Evolutionary conservation across 1,140 invertebrate genomes (phyloP).

Genomic region (Metaphire vulgaris): DNA sequence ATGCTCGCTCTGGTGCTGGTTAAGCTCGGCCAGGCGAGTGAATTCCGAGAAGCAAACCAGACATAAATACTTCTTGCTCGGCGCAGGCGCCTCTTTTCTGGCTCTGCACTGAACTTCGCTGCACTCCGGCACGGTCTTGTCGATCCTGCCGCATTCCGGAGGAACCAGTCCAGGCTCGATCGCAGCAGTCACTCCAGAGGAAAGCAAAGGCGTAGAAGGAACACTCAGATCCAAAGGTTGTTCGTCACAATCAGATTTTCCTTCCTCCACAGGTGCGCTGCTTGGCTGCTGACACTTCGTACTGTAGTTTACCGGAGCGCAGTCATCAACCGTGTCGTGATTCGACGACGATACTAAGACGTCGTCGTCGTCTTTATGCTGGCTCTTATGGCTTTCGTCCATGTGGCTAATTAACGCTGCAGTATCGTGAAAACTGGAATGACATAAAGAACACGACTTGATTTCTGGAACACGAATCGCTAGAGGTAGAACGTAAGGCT

Average conservation of each 20-base stretch:
- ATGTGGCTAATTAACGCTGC: neutral
- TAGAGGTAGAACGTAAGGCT: too few relatives aligned
- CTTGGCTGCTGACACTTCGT: neutral
- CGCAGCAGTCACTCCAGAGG: too few relatives aligned
- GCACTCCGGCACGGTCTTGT: too few relatives aligned
- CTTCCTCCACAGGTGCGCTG: neutral
- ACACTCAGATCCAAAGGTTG: neutral
- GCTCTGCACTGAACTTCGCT: too few relatives aligned
- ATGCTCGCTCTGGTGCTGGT: constrained; percentile 6
- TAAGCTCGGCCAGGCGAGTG: neutral
- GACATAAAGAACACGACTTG: neutral
- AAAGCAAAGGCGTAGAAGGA: neutral
- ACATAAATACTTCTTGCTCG: constrained; percentile 64
- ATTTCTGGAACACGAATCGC: neutral
- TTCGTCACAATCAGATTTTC: neutral
- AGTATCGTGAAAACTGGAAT: neutral
- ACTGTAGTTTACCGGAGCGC: neutral
- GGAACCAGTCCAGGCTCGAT: too few relatives aligned
- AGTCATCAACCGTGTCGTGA: neutral
- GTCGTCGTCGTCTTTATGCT: neutral
- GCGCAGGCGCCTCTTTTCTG: too few relatives aligned
- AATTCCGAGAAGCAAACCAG: constrained; percentile 52
- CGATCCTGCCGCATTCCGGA: too few relatives aligned
- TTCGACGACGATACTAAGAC: too few relatives aligned
- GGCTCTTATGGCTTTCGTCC: neutral